These are phyloP conservation scores for Neocrepidodera transversa DNA, from an alignment of 2,888 invertebrate genomes.

Conservation along the genomic window DNA sequence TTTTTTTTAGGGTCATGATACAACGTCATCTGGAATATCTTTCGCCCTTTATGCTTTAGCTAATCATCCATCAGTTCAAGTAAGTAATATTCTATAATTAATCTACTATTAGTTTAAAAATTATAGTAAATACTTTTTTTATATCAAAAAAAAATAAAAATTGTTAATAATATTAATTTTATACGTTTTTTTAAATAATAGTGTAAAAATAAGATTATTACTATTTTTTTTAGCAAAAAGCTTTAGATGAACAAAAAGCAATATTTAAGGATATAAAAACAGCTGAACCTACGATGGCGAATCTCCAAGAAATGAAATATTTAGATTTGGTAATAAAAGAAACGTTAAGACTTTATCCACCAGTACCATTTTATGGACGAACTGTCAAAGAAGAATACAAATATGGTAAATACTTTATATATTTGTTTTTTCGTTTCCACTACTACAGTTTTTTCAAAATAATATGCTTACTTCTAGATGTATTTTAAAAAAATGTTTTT, in stretches of 20 bases:
- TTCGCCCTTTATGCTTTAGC: constrained; percentile 53
- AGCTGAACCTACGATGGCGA: constrained; percentile 48
- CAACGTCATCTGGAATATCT: constrained; percentile 7
- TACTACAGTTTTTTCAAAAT: no score
- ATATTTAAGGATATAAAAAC: constrained; percentile 51
- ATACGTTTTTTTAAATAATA: not conserved
- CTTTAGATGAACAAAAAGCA: constrained; percentile 54
- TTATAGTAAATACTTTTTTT: no score
- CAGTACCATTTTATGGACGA: constrained; percentile 63
- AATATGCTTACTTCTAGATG: no score
- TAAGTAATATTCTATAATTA: constrained; percentile 21
- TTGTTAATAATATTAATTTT: no score
- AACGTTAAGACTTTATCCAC: constrained; percentile 63
- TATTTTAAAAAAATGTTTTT: no score
- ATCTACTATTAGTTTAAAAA: not conserved
- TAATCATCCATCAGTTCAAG: constrained; percentile 57
- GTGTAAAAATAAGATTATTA: not conserved
- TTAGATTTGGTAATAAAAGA: constrained; percentile 65
- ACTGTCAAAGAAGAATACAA: constrained; percentile 54
- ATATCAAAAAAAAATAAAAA: no score
- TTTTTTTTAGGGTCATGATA: constrained; percentile 37
- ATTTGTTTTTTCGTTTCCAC: no score
- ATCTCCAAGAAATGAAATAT: constrained; percentile 64
- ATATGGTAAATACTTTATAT: constrained; percentile 26
- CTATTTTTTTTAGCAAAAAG: constrained; percentile 54